Evolutionary conservation across 35 echinoderm and acorn worm genomes (phyloP).

Genomic region (Lytechinus variegatus): DNA sequence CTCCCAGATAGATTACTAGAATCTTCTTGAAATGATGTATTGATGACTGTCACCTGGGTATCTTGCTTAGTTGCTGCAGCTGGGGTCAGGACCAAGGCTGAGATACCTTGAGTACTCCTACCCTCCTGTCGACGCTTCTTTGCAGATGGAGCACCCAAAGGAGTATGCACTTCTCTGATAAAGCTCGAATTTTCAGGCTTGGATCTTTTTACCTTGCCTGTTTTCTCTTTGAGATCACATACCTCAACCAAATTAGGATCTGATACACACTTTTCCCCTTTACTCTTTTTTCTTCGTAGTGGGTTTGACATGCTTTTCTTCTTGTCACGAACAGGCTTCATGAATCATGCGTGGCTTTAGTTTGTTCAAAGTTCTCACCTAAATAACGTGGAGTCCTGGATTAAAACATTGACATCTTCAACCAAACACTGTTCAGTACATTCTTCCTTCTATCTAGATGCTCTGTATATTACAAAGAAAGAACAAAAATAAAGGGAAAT

Average conservation of each 20-base stretch:
- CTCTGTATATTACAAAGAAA: too few species aligned
- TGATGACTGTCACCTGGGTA: not conserved
- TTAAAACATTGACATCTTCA: too few species aligned
- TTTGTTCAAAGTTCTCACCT: too few species aligned
- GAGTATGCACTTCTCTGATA: not conserved
- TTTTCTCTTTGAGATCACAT: not conserved
- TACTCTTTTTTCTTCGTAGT: not conserved
- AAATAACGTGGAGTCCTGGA: too few species aligned
- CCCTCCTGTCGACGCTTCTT: not conserved
- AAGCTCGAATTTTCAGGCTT: not conserved
- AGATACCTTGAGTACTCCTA: not conserved
- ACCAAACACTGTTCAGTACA: too few species aligned
- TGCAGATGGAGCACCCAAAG: not conserved
- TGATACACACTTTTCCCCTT: not conserved
- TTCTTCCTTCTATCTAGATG: too few species aligned
- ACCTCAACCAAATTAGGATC: not conserved
- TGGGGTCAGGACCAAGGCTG: not conserved
- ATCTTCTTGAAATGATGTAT: not conserved
- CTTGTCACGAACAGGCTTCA: not conserved
- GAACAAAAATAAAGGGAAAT: too few species aligned
- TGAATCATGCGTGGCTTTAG: not conserved
- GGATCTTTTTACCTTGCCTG: not conserved
- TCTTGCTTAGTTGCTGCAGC: not conserved
- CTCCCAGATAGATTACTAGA: not conserved
- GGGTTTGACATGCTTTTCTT: not conserved